phyloP scores from a whole-genome alignment of 2,888 invertebrate genomes.

The Lasioglossum leucozonium region DNA sequence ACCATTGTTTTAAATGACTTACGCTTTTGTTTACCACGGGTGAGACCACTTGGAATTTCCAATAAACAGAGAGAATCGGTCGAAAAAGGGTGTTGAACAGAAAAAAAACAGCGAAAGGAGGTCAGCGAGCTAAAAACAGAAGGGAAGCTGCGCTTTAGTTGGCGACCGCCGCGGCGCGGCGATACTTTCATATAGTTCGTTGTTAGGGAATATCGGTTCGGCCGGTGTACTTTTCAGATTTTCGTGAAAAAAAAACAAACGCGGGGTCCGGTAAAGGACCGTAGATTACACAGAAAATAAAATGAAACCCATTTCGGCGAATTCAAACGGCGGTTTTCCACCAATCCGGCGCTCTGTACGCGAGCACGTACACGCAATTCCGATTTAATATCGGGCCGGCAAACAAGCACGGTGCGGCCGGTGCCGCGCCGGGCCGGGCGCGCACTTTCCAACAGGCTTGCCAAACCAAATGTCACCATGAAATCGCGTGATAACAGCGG shows the following conservation, averaged over 20 bases:
- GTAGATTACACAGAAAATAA: slow-evolving; percentile 3
- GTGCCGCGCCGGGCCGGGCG: background rate
- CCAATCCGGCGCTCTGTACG: background rate
- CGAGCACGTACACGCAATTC: background rate
- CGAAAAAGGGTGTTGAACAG: background rate
- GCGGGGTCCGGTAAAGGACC: background rate
- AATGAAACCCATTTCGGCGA: background rate
- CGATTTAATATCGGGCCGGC: slow-evolving; percentile 31
- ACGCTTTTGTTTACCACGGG: background rate
- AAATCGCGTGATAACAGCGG: slow-evolving; percentile 25
- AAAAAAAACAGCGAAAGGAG: background rate
- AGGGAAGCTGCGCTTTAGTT: background rate
- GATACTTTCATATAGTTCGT: background rate
- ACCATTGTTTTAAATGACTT: background rate
- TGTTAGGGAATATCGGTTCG: background rate
- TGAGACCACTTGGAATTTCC: background rate
- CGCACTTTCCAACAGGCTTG: slow-evolving; percentile 24
- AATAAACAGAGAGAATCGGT: background rate
- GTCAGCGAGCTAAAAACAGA: background rate
- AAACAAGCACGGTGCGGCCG: background rate
- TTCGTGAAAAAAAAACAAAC: slow-evolving; percentile 9
- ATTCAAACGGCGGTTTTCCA: slow-evolving; percentile 21
- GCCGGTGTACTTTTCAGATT: background rate
- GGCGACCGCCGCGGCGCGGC: background rate
- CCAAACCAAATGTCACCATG: slow-evolving; percentile 26